Conservation (phyloP, 2,797 vertebrate genomes). For the Fundulus diaphanus region DNA sequence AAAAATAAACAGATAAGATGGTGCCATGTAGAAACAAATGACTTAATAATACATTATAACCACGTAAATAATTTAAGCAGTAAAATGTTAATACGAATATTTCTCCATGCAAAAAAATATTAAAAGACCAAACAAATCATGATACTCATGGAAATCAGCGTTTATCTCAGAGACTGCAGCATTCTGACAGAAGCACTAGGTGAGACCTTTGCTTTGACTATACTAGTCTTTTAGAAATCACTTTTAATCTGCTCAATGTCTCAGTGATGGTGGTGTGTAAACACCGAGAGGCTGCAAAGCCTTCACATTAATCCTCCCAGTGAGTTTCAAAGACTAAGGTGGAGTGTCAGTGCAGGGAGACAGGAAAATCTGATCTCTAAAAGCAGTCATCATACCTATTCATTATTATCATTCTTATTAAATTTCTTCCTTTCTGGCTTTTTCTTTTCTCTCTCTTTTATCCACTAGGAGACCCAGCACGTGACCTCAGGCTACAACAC, state of each 20-base stretch:
- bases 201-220: not conserved
- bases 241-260: constrained; percentile 28
- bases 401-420: constrained; percentile 65
- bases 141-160: not conserved
- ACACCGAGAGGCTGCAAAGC: constrained; percentile 33
- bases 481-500: constrained; percentile 92
- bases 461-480: constrained; percentile 90
- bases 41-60: too few species aligned
- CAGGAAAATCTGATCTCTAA: constrained; percentile 44
- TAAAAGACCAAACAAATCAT: too few species aligned
- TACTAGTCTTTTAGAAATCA: constrained; percentile 32
- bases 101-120: too few species aligned
- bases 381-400: constrained; percentile 63
- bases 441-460: constrained; percentile 51
- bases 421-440: constrained; percentile 64
- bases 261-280: constrained; percentile 16
- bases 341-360: constrained; percentile 24
- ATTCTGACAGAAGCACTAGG: constrained; percentile 25
- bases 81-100: too few species aligned
- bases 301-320: constrained; percentile 41
- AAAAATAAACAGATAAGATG: too few species aligned
- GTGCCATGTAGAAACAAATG: too few species aligned
- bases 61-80: too few species aligned
- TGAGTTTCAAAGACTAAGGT: constrained; percentile 44
- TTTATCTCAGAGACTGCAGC: constrained; percentile 19